Base-by-base conservation (phyloP, 2,888 invertebrate species). In the Apotomis betuletana region DNA sequence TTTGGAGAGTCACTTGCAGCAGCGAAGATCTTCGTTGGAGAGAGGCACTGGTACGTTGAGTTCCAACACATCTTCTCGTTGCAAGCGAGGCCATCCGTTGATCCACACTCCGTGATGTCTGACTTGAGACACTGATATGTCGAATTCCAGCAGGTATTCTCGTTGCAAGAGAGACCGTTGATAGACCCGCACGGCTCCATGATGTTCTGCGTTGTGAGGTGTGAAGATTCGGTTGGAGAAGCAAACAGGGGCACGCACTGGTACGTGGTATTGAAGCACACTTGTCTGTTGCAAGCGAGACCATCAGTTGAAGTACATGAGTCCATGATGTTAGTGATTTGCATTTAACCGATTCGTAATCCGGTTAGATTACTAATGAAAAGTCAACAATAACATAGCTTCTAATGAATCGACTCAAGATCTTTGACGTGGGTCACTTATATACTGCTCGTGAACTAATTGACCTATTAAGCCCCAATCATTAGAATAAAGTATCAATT, bases 391-490 rank as follows among this genome's bases (percentile, higher is more conserved):
- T 27, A 44, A 41, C 12, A 55, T 55, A 15, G 41, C 44, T 27
- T 55, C 41, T 44, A 64, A 64, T 55, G 15, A 46, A 57, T 46
- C 6, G 27, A 36, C 8, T 54, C 27, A 41, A 44, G 13, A 13
- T 8, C 27, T 55, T 63, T 44, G 52, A 41, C 41, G 1, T 12
- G 8, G 38, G 15, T 44, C 44, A 27, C 10, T 65, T 36, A 55
- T 15, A 57, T 49, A 54, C 55, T 55, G 41, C 62, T 62, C 49
- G 46, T 57, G 13, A 61, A 69, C 57, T 63, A 69, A 69, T 69
- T 63, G 63, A 69, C 63, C 63, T 69, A 69, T 69, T 69, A 69
- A 63, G 63, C 58, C 58, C 41, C 41, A 63, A 58, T 63, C 38
- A 63, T 69, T 63, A 63, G 54, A 41, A 49, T 63, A 57, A 51